Base-by-base conservation (phyloP, 2,888 invertebrate genomes). In the Campaea margaritaria region DNA sequence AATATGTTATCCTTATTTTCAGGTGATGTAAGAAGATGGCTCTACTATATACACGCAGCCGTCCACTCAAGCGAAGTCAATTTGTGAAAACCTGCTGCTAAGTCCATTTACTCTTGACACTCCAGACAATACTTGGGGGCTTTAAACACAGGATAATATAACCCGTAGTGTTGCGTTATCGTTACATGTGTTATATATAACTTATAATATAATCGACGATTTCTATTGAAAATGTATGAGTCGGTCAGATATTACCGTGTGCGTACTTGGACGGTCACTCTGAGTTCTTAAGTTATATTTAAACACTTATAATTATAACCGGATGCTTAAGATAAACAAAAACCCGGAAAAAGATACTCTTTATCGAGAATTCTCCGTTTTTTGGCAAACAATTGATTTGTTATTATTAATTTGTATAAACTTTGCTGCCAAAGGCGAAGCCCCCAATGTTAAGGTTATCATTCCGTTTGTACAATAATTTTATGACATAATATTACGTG, bases 21-120 rank as follows among this genome's bases (percentile, higher is more conserved):
- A 91, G 91, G 91, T 91, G 74, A 92, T 92, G 91, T 92, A 91
- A 79, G 56, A 54, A 60, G 70, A 52, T 63, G 53, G 68, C 68
- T 67, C 54, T 62, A 55, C 65, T 56, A 64, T 56, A 60, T 58
- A 64, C 68, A 69, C 74, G 61, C 81, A 81, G 81, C 91, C 91
- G 91, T 91, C 91, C 91, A 89, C 74, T 72, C 77, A 74, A 81
- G 80, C 77, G 76, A 80, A 73, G 80, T 81, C 81, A 79, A 81
- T 78, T 75, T 58, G 61, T 64, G 69, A 65, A 62, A 41, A 59
- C 62, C 62, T 59, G 61, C 60, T 0, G 5, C 2, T 13, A 21
- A 47, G 34, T 51, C 31, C 15, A 47, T 38, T 28, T 47, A 46
- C 41, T 61, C 60, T 61, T 63, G 69, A 72, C 71, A 73, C 21